Conservation (phyloP, 2,113 vertebrate species). For the Melierax canorus region DNA sequence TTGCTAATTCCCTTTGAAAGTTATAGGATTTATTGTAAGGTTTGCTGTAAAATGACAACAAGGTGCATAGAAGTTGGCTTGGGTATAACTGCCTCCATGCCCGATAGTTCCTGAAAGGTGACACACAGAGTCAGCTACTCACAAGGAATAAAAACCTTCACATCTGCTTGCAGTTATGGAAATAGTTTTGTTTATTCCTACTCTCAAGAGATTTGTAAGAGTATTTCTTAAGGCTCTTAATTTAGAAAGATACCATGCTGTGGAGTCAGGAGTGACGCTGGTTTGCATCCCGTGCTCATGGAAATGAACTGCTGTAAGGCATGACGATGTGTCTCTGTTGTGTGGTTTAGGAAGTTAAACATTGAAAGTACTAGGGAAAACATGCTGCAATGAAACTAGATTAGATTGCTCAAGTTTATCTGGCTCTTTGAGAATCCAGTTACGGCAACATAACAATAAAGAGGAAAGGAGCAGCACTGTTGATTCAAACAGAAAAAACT, state of each 20-base stretch:
- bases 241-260: not conserved
- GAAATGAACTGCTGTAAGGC: conserved; percentile 30
- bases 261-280: not conserved
- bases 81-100: not conserved
- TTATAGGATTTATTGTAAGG: not conserved
- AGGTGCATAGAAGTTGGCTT: not conserved
- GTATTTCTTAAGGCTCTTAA: conserved; percentile 1
- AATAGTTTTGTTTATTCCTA: conserved; percentile 16
- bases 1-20: not conserved
- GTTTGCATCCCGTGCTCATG: conserved; percentile 2
- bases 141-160: not conserved
- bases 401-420: not conserved
- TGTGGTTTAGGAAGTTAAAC: conserved; percentile 22
- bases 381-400: not conserved
- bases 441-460: not conserved
- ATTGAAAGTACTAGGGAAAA: not conserved
- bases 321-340: not conserved
- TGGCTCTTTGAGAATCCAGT: not conserved
- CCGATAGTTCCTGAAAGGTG: not conserved
- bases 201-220: not conserved
- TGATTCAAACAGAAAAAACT: not conserved
- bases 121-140: not conserved
- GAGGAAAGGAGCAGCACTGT: not conserved
- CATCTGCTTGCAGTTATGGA: not conserved
- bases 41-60: not conserved